Evolutionary conservation across 2,797 vertebrate genomes (phyloP).

Genomic region (Intellagama lesueurii): DNA sequence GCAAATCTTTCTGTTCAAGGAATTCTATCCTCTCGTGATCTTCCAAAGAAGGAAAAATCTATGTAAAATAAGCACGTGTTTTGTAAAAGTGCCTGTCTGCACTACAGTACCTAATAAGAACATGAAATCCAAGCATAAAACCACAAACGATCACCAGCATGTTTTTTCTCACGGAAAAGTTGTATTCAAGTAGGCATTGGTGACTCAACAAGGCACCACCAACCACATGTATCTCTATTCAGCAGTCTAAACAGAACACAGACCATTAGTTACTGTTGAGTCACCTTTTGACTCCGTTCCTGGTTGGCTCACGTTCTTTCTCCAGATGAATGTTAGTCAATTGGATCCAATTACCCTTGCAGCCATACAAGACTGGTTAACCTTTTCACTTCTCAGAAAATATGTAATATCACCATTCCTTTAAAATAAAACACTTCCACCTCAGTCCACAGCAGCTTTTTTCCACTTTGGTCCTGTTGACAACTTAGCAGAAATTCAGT

Average conservation of each 20-base stretch:
- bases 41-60: conserved; percentile 2
- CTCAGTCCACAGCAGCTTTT: neutral
- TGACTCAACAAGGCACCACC: conserved; percentile 69
- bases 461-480: neutral
- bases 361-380: conserved; percentile 71
- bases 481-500: neutral
- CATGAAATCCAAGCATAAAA: conserved; percentile 54
- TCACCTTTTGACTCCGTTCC: conserved; percentile 65
- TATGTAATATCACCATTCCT: neutral
- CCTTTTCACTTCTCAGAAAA: conserved; percentile 49
- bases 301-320: conserved; percentile 62
- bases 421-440: neutral
- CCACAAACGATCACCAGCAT: conserved; percentile 51
- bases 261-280: conserved; percentile 65
- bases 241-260: conserved; percentile 54
- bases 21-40: neutral
- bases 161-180: conserved; percentile 62
- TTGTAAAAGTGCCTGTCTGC: conserved; percentile 62
- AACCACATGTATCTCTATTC: conserved; percentile 54
- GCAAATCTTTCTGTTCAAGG: conserved; percentile 1
- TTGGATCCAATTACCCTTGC: conserved; percentile 66
- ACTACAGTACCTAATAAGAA: conserved; percentile 68
- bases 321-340: conserved; percentile 49
- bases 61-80: conserved; percentile 55
- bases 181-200: conserved; percentile 59